A percentile compares a stretch with the other conserved stretches of the same genome.
Evolutionary conservation across 1,140 invertebrate species (phyloP).

Genomic region (Phthorimaea operculella): DNA sequence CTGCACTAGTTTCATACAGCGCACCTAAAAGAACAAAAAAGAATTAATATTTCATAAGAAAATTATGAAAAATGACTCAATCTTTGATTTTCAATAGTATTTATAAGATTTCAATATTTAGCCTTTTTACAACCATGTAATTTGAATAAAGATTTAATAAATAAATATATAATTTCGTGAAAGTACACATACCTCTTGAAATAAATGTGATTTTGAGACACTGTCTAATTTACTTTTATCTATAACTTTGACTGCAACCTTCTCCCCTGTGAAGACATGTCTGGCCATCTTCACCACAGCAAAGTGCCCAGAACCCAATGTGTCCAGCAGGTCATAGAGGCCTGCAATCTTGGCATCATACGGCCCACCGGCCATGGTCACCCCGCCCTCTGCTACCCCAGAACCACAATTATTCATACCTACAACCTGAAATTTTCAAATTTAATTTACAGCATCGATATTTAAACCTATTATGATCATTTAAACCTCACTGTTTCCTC

Average conservation of each 20-base stretch:
- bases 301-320: conserved; percentile 95
- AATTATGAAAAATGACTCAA: conserved; percentile 2
- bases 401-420: conserved; percentile 52
- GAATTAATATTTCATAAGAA: conserved; percentile 8
- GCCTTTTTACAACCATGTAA: too few relatives aligned
- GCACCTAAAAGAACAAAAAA: conserved; percentile 71
- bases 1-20: conserved; percentile 99
- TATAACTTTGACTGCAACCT: conserved; percentile 96
- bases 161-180: too few relatives aligned
- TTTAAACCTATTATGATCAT: neutral
- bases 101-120: too few relatives aligned
- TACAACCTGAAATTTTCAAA: conserved; percentile 11
- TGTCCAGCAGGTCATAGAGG: conserved; percentile 96
- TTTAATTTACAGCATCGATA: neutral
- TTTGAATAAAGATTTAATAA: too few relatives aligned
- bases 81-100: too few relatives aligned
- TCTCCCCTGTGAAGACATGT: conserved; percentile 99
- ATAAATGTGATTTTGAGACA: conserved; percentile 95
- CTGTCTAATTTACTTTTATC: conserved; percentile 98
- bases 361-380: conserved; percentile 43
- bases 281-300: conserved; percentile 98
- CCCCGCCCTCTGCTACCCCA: conserved; percentile 34
- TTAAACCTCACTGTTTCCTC: too few relatives aligned
- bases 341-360: conserved; percentile 95
- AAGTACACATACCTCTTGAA: conserved; percentile 82